Evolutionary conservation across 2,113 vertebrate genomes (phyloP), one percentile per base, ranked within the genome.

Genomic region (Meriones unguiculatus): DNA sequence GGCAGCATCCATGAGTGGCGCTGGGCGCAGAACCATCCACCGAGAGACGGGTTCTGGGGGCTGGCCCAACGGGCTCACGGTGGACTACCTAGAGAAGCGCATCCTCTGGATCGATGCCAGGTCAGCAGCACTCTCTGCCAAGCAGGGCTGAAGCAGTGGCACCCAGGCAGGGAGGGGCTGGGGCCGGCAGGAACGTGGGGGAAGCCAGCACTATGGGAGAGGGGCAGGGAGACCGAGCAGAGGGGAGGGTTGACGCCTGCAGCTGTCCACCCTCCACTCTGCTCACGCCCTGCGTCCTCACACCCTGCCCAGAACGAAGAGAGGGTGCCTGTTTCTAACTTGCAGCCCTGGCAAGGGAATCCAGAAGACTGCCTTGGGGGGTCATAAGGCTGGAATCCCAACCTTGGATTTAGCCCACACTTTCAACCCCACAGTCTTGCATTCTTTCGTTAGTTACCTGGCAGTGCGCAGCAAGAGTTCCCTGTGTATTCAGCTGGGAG

Each of bases 71-170:
- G 99, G 99, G 54, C 99, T 99, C 91, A 99, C 99, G 0, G 99
- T 99, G 0, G 99, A 99, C 98, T 99, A 99, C 98, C 98, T 99
- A 97, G 99, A 99, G 97, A 99, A 99, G 88, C 98, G 99, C 30
- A 99, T 99, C 91, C 99, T 99, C 87, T 99, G 99, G 99, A 99
- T 99, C 0, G 99, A 99, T 0, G 99, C 99, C 97, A 99, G 99
- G 99, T 99, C 96, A 64, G 95, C 1, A 0, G 9, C 70, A 57
- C 9, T 84, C 9, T 84, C n/a, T 5, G 2, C 69, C 14, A 20
- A 8, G 3, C 20, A 9, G 17, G 35, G 81, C 35, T 41, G 28
- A 62, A n/a, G 59, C 67, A 10, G 22, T 32, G n/a, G 18, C 62
- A 72, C 17, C 41, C 0, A 20, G 52, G 11, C 32, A n/a, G 41